Base-by-base conservation (phyloP, 2,797 vertebrate genomes). In the Onychomys torridus region DNA sequence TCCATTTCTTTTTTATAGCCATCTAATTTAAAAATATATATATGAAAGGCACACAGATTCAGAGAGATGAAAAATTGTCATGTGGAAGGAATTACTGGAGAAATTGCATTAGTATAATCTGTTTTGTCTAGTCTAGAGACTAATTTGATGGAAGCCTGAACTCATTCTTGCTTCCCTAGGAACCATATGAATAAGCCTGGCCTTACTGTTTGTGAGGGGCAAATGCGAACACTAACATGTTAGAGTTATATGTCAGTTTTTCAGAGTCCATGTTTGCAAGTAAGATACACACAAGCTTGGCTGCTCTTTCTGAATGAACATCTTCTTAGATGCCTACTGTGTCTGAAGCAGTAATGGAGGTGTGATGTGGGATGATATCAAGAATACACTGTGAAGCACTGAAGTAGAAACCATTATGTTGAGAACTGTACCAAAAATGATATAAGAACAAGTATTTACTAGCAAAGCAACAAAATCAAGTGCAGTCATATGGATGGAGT, bases 101-200 rank as follows among this genome's bases (percentile, higher is more conserved):
- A 93, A 92, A 96, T 95, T 89, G 55, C 21, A 90, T 40, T 89
- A 83, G 83, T 82, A 12, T 90, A 85, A 95, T 96, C 82, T 93
- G 79, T 81, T 96, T 86, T 92, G 76, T 97, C 59, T 95, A 86
- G 71, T 96, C 85, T 95, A 67, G 79, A 93, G 90, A 96, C 16
- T 73, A 95, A 94, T 83, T 96, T 76, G 85, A 11, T 94, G 61
- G 77, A 93, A 96, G 86, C n/a, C 49, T 73, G 92, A 94, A 88
- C 82, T 92, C 89, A 96, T 93, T 91, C 90, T 21, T 46, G 61
- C 25, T 90, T 32, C 55, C 57, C 59, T 91, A 55, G 75, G 49
- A 93, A 32, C 71, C 1, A 0, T 12, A 59, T 46, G 61, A 89
- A 52, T 27, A 90, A 29, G 49, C 63, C 13, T 43, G 16, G n/a